Percentiles rank a stretch among this genome's conserved stretches.
Conservation (phyloP, 2,113 vertebrate species). For the Nymphicus hollandicus region DNA sequence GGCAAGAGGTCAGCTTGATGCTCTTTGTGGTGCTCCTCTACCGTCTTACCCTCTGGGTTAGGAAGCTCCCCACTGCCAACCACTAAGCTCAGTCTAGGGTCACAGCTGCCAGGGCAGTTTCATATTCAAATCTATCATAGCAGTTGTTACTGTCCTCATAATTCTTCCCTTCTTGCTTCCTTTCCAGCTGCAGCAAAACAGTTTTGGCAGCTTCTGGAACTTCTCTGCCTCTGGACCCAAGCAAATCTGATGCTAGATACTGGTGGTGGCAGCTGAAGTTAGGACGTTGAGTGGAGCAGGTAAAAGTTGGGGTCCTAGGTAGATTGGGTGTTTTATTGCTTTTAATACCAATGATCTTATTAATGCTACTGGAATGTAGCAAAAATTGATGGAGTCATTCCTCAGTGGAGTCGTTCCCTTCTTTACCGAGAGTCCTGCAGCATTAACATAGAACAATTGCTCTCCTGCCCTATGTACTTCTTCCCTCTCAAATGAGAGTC, state of each 20-base stretch:
- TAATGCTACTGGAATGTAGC: not conserved
- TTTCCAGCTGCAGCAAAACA: not conserved
- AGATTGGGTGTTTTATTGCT: not conserved
- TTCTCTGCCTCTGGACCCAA: not conserved
- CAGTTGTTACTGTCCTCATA: not conserved
- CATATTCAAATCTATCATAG: slow-evolving; percentile 13
- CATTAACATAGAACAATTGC: not conserved
- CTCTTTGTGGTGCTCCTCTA: slow-evolving; percentile 12
- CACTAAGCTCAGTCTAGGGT: slow-evolving; percentile 4
- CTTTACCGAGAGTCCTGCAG: not conserved
- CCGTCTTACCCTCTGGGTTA: slow-evolving; percentile 7
- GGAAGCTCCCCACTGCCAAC: not conserved
- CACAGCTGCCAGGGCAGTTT: slow-evolving; percentile 43
- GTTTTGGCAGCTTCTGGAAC: slow-evolving; percentile 7
- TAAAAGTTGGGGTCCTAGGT: not conserved
- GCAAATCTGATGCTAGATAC: not conserved
- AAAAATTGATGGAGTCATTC: not conserved
- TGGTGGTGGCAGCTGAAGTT: not conserved
- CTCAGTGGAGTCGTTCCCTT: not conserved
- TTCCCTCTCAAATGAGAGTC: not conserved
- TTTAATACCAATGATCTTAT: not conserved
- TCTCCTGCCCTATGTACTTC: not conserved
- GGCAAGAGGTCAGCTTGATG: slow-evolving; percentile 31
- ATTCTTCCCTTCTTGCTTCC: slow-evolving; percentile 5
- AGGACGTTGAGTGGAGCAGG: not conserved